Evolutionary conservation across 2,888 invertebrate genomes (phyloP), one percentile per base, ranked within the genome.

Genomic region (Drosophila yooni): DNA sequence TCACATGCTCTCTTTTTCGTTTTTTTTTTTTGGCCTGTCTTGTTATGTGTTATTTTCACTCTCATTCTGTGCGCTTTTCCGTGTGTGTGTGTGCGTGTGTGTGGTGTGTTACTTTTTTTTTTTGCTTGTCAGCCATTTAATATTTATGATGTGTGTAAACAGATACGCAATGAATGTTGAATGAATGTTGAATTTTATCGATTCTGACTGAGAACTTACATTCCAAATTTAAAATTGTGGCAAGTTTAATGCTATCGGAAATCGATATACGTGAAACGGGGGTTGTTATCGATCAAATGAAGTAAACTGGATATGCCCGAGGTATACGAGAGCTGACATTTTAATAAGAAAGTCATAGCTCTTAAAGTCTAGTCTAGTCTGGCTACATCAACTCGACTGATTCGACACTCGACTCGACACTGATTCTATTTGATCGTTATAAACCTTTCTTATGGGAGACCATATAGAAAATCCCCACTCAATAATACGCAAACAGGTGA

Each of bases 111-210:
- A 61, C 40, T 64, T 52, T 57, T 38, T 40, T 63, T 60, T 76
- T 81, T 62, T 79, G 66, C 82, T 79, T 75, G 71, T 71, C 75
- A 72, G 58, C 46, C 75, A 89, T 89, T 88, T 88, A 85, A 76
- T 84, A 85, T 85, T 89, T 78, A 86, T 86, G 85, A 88, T 78
- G 88, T 81, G 76, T 83, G 85, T 88, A 88, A 88, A 89, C 88
- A 88, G 88, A 88, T 88, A 89, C 88, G 89, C 85, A 84, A 78
- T 86, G 84, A 83, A 83, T 88, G 81, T 86, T 83, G 81, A 72
- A 83, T 88, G 76, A 83, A 74, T 81, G 82, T 87, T 80, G 70
- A 80, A 82, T 78, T 83, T 76, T 81, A 86, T 86, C 86, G 85
- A 86, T 86, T 84, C 72, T 58, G 58, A 15, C 70, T 51, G 58